These are phyloP conservation scores for Myxocyprinus asiaticus DNA, from an alignment of 2,113 vertebrate species.

Conservation along the genomic window DNA sequence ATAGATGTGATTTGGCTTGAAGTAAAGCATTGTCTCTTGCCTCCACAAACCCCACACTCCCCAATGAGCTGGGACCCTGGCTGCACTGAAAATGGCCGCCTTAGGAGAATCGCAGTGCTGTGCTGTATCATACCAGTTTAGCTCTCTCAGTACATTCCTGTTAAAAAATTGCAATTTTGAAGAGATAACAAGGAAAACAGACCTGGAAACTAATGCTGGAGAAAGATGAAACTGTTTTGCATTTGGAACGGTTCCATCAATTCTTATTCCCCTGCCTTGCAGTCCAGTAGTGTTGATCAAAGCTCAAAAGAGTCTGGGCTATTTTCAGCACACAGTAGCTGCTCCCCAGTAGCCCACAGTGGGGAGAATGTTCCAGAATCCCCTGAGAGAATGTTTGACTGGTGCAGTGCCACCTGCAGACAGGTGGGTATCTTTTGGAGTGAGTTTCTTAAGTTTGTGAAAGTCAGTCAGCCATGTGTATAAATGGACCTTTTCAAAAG, in stretches of 20 bases:
- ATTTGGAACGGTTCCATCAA: constrained; percentile 1
- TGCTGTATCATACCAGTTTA: too few relatives aligned
- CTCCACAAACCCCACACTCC: constrained; percentile 2
- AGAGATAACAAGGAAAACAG: not conserved
- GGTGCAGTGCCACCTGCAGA: constrained; percentile 55
- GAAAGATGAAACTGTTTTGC: not conserved
- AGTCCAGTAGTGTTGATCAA: constrained; percentile 49
- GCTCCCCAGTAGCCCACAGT: constrained; percentile 14
- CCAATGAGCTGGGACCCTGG: too few relatives aligned
- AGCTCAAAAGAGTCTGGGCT: constrained; percentile 34
- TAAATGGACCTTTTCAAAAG: too few relatives aligned
- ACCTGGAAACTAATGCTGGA: not conserved
- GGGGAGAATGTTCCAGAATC: constrained; percentile 47
- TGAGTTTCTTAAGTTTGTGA: not conserved
- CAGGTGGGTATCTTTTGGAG: constrained; percentile 19
- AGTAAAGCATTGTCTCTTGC: constrained; percentile 3
- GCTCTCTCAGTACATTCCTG: too few relatives aligned
- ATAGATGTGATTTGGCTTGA: constrained; percentile 30
- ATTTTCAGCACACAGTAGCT: constrained; percentile 17
- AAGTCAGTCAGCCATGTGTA: not conserved
- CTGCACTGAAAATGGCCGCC: too few relatives aligned
- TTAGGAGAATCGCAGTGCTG: too few relatives aligned
- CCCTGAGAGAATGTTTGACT: constrained; percentile 18
- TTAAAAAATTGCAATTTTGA: too few relatives aligned
- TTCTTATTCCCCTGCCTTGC: constrained; percentile 25